Percentiles rank a stretch among this genome's conserved stretches.
These are phyloP conservation scores for Sebastes variabilis DNA, from an alignment of 2,797 vertebrate genomes.

Conservation along the genomic window DNA sequence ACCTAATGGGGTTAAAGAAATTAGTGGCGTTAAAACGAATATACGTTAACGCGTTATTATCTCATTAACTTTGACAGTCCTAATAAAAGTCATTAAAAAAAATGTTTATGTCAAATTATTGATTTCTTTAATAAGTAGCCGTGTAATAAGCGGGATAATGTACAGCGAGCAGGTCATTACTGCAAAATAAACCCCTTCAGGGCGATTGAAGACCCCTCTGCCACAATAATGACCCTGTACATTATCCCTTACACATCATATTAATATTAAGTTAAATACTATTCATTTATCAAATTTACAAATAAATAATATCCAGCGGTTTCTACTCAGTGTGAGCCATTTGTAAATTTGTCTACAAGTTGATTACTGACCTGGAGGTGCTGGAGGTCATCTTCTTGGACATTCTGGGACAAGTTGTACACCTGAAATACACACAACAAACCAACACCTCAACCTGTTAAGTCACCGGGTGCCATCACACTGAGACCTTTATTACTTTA, in stretches of 20 bases:
- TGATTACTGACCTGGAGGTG: constrained; percentile 89
- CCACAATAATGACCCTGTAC: too few species aligned
- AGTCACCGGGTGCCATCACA: background rate
- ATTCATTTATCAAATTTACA: background rate
- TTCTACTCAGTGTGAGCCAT: background rate
- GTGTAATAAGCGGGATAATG: too few species aligned
- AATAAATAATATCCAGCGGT: background rate
- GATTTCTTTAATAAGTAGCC: too few species aligned
- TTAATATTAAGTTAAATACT: background rate
- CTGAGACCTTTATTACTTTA: background rate
- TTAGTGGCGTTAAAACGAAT: too few species aligned
- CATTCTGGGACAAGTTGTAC: constrained; percentile 96
- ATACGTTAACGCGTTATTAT: too few species aligned
- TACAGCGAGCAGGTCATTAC: too few species aligned
- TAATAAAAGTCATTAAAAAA: too few species aligned
- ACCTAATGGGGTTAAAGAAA: too few species aligned
- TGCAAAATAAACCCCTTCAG: too few species aligned
- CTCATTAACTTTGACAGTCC: too few species aligned
- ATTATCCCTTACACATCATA: too few species aligned
- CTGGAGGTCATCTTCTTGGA: constrained; percentile 97
- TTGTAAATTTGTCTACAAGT: background rate
- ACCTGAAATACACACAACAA: constrained; percentile 80
- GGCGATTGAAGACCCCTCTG: too few species aligned
- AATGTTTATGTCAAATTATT: fast-evolving
- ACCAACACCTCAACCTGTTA: background rate